These are phyloP conservation scores for Strix uralensis DNA, from an alignment of 2,113 vertebrate genomes.

Conservation along the genomic window DNA sequence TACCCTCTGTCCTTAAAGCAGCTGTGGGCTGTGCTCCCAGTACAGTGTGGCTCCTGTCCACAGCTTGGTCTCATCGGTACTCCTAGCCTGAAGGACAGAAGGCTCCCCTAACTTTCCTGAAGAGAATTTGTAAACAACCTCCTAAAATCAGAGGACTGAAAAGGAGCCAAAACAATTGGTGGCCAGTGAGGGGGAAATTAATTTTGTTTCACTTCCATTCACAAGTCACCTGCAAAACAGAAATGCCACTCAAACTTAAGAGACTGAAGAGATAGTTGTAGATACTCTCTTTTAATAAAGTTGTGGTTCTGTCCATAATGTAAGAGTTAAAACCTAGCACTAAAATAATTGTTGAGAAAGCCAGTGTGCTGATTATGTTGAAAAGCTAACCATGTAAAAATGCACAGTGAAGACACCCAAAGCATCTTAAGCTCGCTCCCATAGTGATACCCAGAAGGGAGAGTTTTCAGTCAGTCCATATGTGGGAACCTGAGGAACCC, in stretches of 20 bases:
- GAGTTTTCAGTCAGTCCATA: background rate
- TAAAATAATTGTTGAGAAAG: background rate
- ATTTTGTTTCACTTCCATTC: background rate
- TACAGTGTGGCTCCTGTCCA: background rate
- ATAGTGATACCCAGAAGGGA: background rate
- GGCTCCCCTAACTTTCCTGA: background rate
- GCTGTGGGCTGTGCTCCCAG: background rate
- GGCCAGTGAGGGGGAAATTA: background rate
- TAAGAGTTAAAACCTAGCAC: background rate
- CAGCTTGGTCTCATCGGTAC: background rate
- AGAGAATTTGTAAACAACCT: background rate
- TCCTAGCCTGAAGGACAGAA: background rate
- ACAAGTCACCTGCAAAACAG: background rate
- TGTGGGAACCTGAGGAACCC: slow-evolving; percentile 8
- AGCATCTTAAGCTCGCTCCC: background rate
- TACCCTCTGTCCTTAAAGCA: background rate
- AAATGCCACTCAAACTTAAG: background rate
- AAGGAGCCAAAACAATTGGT: background rate
- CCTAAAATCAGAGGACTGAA: background rate
- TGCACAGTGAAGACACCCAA: background rate
- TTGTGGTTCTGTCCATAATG: background rate
- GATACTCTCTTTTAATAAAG: background rate
- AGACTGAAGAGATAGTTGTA: background rate
- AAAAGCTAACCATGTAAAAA: background rate
- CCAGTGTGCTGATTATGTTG: background rate